Base-by-base conservation (phyloP, 2,888 invertebrate species). In the Leptopilina drosophilae region DNA sequence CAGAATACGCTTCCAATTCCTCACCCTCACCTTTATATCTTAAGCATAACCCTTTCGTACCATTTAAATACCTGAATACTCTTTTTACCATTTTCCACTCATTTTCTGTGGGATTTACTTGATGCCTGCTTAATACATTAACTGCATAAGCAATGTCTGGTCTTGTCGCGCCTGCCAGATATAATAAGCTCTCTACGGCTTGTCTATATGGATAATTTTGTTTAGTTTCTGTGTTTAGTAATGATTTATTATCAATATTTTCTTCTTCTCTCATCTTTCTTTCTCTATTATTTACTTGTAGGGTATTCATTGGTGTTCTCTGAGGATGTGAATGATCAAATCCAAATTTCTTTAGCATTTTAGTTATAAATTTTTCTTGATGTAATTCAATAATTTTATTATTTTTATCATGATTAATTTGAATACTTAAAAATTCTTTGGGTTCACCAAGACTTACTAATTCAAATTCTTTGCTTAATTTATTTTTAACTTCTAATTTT, bases 41-140 rank as follows among this genome's bases (percentile, higher is more conserved):
- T 53, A 83, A 77, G 20, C 83, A 78, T 9, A 81, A 75, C 26
- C 40, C 67, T 56, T 59, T 62, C 49, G 80, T 82, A 7, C 81
- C 82, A 33, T 82, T 83, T 15, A 84, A 75, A 67, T 82, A 82
- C 76, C 80, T 76, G 66, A 80, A 81, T 56, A 83, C 77, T 62
- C 80, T 59, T 78, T 82, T 82, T 14, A 81, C 80, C 81, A 81
- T 82, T 79, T 81, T 79, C 83, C 84, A 86, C 64, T 81, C 82
- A 42, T 78, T 75, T 15, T 82, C 82, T 11, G 83, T 84, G 7
- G 83, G 82, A 77, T 82, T 81, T 5, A 79, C 69, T 53, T 82
- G 83, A 59, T 83, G 82, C 78, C 82, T 80, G 53, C 82, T 83
- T 33, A 82, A 76, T 6, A 83, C 81, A 56, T 84, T 83, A 7